Base-by-base conservation (phyloP, 1,140 invertebrate genomes). In the Pachyrhynchus sulphureomaculatus region DNA sequence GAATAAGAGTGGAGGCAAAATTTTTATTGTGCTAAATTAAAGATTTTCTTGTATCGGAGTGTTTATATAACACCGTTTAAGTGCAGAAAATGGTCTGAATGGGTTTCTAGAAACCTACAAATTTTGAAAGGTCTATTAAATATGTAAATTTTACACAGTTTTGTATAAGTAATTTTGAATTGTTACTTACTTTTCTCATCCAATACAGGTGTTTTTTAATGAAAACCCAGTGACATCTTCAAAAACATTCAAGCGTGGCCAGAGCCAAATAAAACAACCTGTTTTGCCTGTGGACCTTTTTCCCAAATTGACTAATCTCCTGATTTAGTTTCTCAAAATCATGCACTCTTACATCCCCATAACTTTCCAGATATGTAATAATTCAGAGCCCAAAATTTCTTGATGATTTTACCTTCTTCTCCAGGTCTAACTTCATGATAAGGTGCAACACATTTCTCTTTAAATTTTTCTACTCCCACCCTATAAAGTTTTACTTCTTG, bases 251-350 rank as follows among this genome's bases (percentile, higher is more conserved):
- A 88, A 92, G 91, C 0, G 97, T 97, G 23, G 97, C 97, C 24
- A 99, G 80, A 9, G 98, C 97, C 65, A 99, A 81, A 76, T 99
- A 99, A 78, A 98, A 99, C 17, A 99, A 80, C 69, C 96, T 83
- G 76, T 98, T 98, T 95, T 0, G 87, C 86, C 10, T 77, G 68
- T 48, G 78, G 69, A 12, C 79, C 78, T 68, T 68, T 76, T 75
- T 93, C n/a, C n/a, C 88, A 67, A 83, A 79, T 57, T 80, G 78
- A 20, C 71, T 70, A 18, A 98, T 77, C 62, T 87, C 81, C 67
- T 88, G 81, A 70, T 96, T 89, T 0, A 99, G 78, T 23, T 82
- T 69, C 62, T 87, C 83, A 79, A 95, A 99, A 73, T 92, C 92
- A 10, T 82, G 78, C 18, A 84, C 75, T 8, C 82, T 80, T 71